Base-by-base conservation (phyloP, 2,797 vertebrate species). In the Peromyscus nudipes region DNA sequence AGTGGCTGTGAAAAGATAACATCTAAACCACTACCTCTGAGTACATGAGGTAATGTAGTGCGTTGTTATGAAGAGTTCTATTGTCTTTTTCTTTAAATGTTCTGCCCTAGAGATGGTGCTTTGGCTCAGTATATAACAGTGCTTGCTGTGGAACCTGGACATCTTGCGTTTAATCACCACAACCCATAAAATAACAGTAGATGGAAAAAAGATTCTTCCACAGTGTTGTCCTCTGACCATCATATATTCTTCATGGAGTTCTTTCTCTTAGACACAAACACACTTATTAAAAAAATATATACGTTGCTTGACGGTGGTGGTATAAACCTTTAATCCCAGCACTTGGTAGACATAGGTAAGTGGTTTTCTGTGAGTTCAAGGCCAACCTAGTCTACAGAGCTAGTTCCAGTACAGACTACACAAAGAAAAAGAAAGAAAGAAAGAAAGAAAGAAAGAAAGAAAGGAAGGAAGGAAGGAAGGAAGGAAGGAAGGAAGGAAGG, bases 81-180 rank as follows among this genome's bases (percentile, higher is more conserved):
- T 91, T 85, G 85, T 94, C 43, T 96, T 92, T 94, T 49, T 92
- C 79, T 13, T 96, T 60, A 89, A 92, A 94, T 92, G 8, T 82
- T 89, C 12, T 27, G 34, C 5, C 21, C 79, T 79, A 52, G 46
- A 10, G 16, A 60, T 81, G 34, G 34, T 60, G 21, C 52, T 4
- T 34, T 10, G 21, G 79, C 2, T 57, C 12, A 27, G 19, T 6
- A 6, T n/a, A 52, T 81, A 4, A 14, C 34, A 5, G 1, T 3
- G 13, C 4, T 37, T 81, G 10, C 34, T 1, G 5, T 37, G 31
- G 31, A 79, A 16, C 31, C 49, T 55, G 31, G 29, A 19, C 1
- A 1, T 4, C 16, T 52, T 34, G 77, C 57, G 11, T n/a, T 60
- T 25, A 57, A 60, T 37, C 19, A 21, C 31, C 4, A 11, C 21